Evolutionary conservation across 2,113 vertebrate species (phyloP).

Genomic region (Sylvilagus bachmani): DNA sequence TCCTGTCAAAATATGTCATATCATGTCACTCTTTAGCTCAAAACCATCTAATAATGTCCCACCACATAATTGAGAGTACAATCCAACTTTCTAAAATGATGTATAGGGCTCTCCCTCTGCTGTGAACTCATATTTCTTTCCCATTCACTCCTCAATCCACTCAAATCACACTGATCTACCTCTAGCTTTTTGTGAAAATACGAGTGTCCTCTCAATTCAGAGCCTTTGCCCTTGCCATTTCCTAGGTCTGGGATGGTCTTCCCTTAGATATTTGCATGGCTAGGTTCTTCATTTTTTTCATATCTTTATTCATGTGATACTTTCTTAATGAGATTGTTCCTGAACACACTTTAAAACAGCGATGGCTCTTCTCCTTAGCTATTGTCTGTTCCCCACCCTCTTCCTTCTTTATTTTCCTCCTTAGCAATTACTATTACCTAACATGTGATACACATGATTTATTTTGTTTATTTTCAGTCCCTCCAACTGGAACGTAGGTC

Average conservation of each 20-base stretch:
- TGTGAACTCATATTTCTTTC: neutral
- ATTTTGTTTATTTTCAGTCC: neutral
- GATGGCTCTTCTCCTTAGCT: neutral
- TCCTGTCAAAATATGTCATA: neutral
- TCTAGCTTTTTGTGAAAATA: neutral
- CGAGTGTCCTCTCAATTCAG: neutral
- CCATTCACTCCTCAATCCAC: neutral
- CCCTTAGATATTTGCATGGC: neutral
- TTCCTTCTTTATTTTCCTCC: neutral
- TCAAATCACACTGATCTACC: neutral
- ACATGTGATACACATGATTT: neutral
- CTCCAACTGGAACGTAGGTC: neutral
- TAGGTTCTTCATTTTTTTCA: neutral
- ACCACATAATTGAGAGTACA: neutral
- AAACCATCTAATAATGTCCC: neutral
- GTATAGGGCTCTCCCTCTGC: neutral
- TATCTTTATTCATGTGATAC: neutral
- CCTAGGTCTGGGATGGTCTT: neutral
- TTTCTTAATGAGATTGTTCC: neutral
- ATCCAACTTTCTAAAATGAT: neutral
- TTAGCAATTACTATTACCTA: neutral
- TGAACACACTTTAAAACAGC: neutral
- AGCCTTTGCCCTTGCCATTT: neutral
- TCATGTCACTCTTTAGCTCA: neutral
- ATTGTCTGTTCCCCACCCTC: neutral